These are phyloP conservation scores for Agonopterix subpropinquella DNA, from an alignment of 2,888 invertebrate species.

Conservation along the genomic window DNA sequence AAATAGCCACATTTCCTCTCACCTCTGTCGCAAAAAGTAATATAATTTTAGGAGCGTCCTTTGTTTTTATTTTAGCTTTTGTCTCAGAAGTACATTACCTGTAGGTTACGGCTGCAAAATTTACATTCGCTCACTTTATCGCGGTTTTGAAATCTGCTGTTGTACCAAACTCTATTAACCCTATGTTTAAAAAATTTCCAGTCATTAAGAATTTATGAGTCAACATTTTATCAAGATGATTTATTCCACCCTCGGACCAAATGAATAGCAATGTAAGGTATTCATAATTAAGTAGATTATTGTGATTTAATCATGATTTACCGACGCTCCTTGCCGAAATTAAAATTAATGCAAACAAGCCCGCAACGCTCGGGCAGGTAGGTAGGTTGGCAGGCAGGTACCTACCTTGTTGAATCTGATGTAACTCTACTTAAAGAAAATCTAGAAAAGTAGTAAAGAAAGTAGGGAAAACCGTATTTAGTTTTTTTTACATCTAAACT, in stretches of 20 bases:
- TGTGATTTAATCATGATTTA: constrained; percentile 24
- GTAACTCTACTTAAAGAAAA: no score
- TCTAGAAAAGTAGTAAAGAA: no score
- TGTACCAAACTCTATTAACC: neutral
- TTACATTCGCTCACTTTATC: constrained; percentile 5
- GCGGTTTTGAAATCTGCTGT: constrained; percentile 2
- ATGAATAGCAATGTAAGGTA: no score
- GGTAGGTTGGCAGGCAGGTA: no score
- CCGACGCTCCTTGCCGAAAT: constrained; percentile 17
- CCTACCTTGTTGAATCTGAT: no score
- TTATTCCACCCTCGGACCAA: no score
- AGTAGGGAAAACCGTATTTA: no score
- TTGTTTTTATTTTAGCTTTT: constrained; percentile 7
- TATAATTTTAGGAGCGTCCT: neutral
- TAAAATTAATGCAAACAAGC: constrained; percentile 27
- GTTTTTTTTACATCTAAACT: no score
- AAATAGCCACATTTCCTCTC: neutral
- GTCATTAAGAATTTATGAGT: neutral
- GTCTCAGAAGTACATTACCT: neutral
- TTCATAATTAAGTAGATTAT: constrained; percentile 21
- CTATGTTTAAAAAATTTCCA: neutral
- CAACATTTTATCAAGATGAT: no score
- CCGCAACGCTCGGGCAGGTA: constrained; percentile 4
- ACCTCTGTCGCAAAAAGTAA: constrained; percentile 2
- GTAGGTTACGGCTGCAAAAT: neutral